phyloP scores from a whole-genome alignment of 2,888 invertebrate species.

The Ophion obscuratus region DNA sequence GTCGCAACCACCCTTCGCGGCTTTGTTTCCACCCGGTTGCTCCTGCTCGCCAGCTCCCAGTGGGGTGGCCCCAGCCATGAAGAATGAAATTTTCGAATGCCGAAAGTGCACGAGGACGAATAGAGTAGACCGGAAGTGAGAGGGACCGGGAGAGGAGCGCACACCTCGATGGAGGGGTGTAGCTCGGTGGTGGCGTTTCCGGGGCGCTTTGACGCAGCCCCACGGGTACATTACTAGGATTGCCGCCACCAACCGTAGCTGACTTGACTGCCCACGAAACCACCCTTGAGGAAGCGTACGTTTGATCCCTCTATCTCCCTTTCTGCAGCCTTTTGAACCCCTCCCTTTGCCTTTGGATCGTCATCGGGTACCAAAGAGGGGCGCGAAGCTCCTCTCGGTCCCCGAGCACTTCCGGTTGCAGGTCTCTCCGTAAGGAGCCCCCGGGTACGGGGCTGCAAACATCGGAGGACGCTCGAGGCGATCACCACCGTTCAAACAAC shows the following conservation, averaged over 20 bases:
- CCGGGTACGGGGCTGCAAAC: constrained; percentile 77
- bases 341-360: not conserved
- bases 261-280: constrained; percentile 66
- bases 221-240: constrained; percentile 83
- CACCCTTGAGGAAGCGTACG: not conserved
- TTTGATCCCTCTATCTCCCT: constrained; percentile 18
- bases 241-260: constrained; percentile 80
- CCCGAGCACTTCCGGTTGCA: no score
- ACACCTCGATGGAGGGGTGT: not conserved
- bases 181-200: constrained; percentile 27
- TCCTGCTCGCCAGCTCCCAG: constrained; percentile 38
- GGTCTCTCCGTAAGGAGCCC: constrained; percentile 9
- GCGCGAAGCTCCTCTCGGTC: no score
- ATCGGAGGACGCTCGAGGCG: constrained; percentile 77
- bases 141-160: constrained; percentile 24
- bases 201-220: constrained; percentile 82
- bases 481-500: constrained; percentile 80
- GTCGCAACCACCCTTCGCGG: not conserved
- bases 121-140: constrained; percentile 20
- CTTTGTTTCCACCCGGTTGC: constrained; percentile 35
- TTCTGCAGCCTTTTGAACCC: not conserved
- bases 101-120: constrained; percentile 67
- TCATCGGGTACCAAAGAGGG: no score
- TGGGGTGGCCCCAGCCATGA: constrained; percentile 62
- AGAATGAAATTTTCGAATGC: constrained; percentile 78